phyloP scores from a whole-genome alignment of 1,140 invertebrate species.

The Callitettix versicolor region DNA sequence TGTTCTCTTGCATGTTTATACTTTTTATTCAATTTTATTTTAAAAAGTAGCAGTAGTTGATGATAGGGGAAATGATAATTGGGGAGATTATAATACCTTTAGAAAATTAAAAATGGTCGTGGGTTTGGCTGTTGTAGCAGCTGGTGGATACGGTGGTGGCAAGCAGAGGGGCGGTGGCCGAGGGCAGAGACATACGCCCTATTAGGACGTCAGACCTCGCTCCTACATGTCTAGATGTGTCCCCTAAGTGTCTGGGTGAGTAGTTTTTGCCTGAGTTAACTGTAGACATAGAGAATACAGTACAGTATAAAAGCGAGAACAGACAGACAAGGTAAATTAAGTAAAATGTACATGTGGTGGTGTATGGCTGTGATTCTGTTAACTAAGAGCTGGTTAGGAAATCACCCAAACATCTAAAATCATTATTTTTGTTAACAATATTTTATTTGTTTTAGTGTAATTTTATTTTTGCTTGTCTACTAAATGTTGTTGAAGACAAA shows the following conservation, averaged over 20 bases:
- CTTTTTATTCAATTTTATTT: slow-evolving; percentile 13
- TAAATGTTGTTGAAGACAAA: too few species aligned
- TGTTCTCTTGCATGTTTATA: slow-evolving; percentile 9
- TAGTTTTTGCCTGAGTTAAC: neutral
- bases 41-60: slow-evolving; percentile 6
- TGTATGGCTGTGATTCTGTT: too few species aligned
- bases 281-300: too few species aligned
- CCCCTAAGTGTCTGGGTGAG: slow-evolving; percentile 10
- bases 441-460: too few species aligned
- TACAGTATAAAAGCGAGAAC: too few species aligned
- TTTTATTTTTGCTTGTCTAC: too few species aligned
- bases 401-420: too few species aligned
- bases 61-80: slow-evolving; percentile 24
- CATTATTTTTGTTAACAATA: too few species aligned
- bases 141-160: slow-evolving; percentile 33
- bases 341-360: too few species aligned
- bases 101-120: slow-evolving; percentile 15
- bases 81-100: slow-evolving; percentile 23
- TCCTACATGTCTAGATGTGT: slow-evolving; percentile 5
- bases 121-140: slow-evolving; percentile 24
- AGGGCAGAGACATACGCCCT: slow-evolving; percentile 36
- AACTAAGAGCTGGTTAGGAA: too few species aligned
- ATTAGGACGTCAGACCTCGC: slow-evolving; percentile 17
- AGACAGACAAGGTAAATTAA: too few species aligned
- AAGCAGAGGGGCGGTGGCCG: slow-evolving; percentile 32